phyloP scores from a whole-genome alignment of 2,113 vertebrate genomes.

The Montifringilla adamsi region DNA sequence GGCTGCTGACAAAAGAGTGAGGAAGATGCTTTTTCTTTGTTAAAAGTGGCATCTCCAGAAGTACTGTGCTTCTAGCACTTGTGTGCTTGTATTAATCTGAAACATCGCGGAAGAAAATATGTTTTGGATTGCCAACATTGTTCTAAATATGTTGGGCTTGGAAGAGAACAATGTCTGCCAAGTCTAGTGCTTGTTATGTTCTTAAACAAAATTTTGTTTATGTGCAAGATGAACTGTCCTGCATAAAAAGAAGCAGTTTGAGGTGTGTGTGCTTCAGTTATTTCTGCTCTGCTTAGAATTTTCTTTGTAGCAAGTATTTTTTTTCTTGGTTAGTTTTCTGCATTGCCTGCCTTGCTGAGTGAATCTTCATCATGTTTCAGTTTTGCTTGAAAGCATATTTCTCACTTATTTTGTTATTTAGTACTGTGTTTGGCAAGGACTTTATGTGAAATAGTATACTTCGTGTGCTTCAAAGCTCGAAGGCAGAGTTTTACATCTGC shows the following conservation, averaged over 20 bases:
- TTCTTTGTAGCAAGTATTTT: not conserved
- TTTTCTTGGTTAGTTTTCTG: not conserved
- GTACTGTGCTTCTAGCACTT: not conserved
- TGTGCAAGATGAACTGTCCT: not conserved
- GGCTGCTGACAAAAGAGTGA: not conserved
- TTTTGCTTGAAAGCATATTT: slow-evolving; percentile 51
- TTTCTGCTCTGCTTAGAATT: not conserved
- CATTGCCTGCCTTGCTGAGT: not conserved
- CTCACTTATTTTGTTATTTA: slow-evolving; percentile 40
- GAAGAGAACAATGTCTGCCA: not conserved
- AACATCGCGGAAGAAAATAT: not conserved
- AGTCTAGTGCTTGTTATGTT: not conserved
- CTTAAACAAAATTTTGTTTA: not conserved
- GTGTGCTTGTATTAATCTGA: not conserved
- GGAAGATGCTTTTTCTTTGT: not conserved
- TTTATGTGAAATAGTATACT: not conserved
- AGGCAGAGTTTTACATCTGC: slow-evolving; percentile 21
- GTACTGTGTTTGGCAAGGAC: not conserved
- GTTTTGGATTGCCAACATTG: not conserved
- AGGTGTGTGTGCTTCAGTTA: not conserved
- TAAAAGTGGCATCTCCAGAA: not conserved
- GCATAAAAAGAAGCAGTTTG: not conserved
- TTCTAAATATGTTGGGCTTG: not conserved
- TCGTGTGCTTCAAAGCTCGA: not conserved
- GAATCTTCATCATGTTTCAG: not conserved